A percentile compares a stretch with the other conserved stretches of the same genome.
These are phyloP conservation scores for Nylanderia fulva DNA, from an alignment of 1,140 invertebrate genomes.

Conservation along the genomic window DNA sequence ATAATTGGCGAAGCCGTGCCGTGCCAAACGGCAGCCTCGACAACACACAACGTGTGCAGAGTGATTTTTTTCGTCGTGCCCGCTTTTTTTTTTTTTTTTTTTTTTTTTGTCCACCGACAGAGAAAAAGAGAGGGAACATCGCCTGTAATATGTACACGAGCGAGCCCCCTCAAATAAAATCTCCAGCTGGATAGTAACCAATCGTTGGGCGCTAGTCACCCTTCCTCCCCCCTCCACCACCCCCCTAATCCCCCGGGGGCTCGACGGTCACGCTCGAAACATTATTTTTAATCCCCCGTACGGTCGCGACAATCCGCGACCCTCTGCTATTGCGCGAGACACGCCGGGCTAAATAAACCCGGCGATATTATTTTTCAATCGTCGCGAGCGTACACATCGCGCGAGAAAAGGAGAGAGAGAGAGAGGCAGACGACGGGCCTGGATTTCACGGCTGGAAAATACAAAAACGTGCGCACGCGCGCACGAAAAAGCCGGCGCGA, in stretches of 20 bases:
- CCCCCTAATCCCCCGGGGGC: conserved; percentile 63
- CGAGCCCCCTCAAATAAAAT: conserved; percentile 62
- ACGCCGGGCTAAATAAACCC: conserved; percentile 82
- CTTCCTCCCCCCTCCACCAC: background rate
- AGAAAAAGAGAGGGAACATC: conserved; percentile 12
- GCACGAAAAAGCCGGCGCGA: conserved; percentile 9
- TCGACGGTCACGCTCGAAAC: conserved; percentile 81
- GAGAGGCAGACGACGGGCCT: background rate
- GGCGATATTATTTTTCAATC: conserved; percentile 84
- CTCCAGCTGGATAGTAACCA: conserved; percentile 60
- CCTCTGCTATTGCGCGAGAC: conserved; percentile 68
- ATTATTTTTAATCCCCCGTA: conserved; percentile 83
- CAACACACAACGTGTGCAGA: conserved; percentile 55
- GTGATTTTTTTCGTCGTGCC: conserved; percentile 54
- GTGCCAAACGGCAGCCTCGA: conserved; percentile 62
- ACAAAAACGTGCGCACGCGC: conserved; percentile 68
- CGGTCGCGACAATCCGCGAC: conserved; percentile 73
- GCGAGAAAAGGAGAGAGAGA: background rate
- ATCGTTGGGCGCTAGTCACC: conserved; percentile 10
- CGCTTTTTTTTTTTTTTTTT: too few relatives aligned
- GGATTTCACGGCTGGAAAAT: conserved; percentile 48
- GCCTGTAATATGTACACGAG: conserved; percentile 57
- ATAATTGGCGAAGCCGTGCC: conserved; percentile 57
- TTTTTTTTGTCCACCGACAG: too few relatives aligned
- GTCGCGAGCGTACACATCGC: conserved; percentile 70